phyloP scores from a whole-genome alignment of 2,888 invertebrate genomes.

The Watsonalla binaria region DNA sequence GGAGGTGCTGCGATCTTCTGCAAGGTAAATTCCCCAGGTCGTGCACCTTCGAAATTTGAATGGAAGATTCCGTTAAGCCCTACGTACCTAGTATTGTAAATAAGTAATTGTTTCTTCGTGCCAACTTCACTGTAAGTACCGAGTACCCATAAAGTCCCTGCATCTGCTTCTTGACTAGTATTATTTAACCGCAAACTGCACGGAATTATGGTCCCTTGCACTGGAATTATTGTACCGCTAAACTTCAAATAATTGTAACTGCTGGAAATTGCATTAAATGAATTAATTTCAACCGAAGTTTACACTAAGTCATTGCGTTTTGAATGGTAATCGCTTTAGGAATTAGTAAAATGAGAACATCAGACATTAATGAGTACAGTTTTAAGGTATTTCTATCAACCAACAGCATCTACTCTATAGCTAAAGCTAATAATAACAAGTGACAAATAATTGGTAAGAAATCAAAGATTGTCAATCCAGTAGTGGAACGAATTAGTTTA shows the following conservation, averaged over 20 bases:
- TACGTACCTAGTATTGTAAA: background rate
- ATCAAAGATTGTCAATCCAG: conserved; percentile 36
- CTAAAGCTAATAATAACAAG: conserved; percentile 14
- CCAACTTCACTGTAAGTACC: background rate
- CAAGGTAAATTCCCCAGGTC: too few relatives aligned
- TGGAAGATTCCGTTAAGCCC: too few relatives aligned
- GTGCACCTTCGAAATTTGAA: too few relatives aligned
- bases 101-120: background rate
- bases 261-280: background rate
- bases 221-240: conserved; percentile 28
- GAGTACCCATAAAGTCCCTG: conserved; percentile 1
- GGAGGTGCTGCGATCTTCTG: too few relatives aligned
- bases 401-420: too few relatives aligned
- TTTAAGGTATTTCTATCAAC: too few relatives aligned
- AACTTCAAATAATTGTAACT: conserved; percentile 16
- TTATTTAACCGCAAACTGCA: conserved; percentile 29
- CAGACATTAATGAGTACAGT: too few relatives aligned
- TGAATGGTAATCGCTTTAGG: too few relatives aligned
- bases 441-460: conserved; percentile 24
- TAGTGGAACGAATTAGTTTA: conserved; percentile 52
- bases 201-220: conserved; percentile 19
- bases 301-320: background rate
- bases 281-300: background rate
- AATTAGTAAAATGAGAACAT: too few relatives aligned
- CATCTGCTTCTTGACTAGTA: conserved; percentile 28